Evolutionary conservation across 2,113 vertebrate genomes (phyloP).

Genomic region (Alaudala cheleensis): DNA sequence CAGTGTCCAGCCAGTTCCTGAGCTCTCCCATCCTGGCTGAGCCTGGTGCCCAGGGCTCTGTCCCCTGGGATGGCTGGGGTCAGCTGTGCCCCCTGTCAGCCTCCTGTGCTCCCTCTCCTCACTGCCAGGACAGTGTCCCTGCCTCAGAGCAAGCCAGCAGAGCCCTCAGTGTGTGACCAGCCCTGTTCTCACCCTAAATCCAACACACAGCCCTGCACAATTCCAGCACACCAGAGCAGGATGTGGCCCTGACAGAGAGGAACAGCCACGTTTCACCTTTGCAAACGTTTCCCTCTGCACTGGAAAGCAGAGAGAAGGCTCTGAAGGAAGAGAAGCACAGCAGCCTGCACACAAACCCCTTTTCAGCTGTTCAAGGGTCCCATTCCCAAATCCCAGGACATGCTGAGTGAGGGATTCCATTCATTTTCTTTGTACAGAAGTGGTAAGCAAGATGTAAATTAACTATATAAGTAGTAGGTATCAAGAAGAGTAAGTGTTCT

Average conservation of each 20-base stretch:
- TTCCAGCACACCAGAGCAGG: not conserved
- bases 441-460: not conserved
- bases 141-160: not conserved
- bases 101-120: not conserved
- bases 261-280: not conserved
- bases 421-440: not conserved
- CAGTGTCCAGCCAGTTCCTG: not conserved
- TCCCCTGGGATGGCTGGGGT: not conserved
- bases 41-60: not conserved
- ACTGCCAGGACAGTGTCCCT: not conserved
- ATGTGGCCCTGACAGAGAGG: accelerated
- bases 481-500: not conserved
- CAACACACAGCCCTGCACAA: not conserved
- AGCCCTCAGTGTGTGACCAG: accelerated
- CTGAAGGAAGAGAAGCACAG: not conserved
- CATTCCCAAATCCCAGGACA: not conserved
- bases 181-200: not conserved
- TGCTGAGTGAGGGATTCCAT: not conserved
- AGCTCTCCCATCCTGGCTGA: not conserved
- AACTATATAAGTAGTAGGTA: not conserved
- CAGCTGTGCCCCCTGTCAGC: not conserved
- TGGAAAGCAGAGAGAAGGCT: not conserved
- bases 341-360: not conserved
- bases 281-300: not conserved
- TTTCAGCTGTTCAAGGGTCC: not conserved